Evolutionary conservation across 2,113 vertebrate genomes (phyloP).

Genomic region (Puntigrus tetrazona): DNA sequence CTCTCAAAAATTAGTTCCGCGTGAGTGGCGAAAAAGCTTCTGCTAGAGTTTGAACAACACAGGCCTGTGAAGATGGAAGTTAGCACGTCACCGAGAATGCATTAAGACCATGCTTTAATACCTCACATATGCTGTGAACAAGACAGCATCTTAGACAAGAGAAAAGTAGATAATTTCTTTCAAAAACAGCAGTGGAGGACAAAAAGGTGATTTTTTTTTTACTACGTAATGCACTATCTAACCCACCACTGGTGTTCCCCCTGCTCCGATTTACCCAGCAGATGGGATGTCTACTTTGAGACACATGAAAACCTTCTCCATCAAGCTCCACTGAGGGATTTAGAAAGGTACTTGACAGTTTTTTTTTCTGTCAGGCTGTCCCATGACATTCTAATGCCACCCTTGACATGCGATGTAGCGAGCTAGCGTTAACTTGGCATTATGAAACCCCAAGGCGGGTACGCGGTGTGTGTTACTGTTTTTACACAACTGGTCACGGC

Average conservation of each 20-base stretch:
- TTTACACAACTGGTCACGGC: background rate
- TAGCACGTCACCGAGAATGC: slow-evolving; percentile 1
- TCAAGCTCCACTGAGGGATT: slow-evolving; percentile 29
- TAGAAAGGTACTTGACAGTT: slow-evolving; percentile 2
- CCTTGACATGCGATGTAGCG: background rate
- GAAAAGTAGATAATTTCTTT: background rate
- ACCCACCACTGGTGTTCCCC: background rate
- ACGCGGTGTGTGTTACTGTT: slow-evolving; percentile 23
- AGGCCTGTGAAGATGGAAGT: background rate
- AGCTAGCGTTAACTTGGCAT: background rate
- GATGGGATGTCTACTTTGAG: background rate
- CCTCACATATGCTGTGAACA: background rate
- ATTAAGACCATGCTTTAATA: slow-evolving; percentile 28
- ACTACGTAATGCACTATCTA: slow-evolving; percentile 2
- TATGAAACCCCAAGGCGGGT: background rate
- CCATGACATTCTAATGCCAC: background rate
- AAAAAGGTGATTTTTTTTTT: background rate
- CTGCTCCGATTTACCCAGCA: slow-evolving; percentile 3
- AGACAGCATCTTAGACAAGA: slow-evolving; percentile 5
- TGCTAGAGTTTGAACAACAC: slow-evolving; percentile 34
- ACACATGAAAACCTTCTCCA: slow-evolving; percentile 25
- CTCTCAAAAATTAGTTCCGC: slow-evolving; percentile 44
- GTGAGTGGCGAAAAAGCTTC: slow-evolving; percentile 23
- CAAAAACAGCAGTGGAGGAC: background rate
- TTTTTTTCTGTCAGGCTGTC: slow-evolving; percentile 33